Evolutionary conservation across 2,797 vertebrate genomes (phyloP), one percentile per base, ranked within the genome.

Genomic region (Fundulus diaphanus): DNA sequence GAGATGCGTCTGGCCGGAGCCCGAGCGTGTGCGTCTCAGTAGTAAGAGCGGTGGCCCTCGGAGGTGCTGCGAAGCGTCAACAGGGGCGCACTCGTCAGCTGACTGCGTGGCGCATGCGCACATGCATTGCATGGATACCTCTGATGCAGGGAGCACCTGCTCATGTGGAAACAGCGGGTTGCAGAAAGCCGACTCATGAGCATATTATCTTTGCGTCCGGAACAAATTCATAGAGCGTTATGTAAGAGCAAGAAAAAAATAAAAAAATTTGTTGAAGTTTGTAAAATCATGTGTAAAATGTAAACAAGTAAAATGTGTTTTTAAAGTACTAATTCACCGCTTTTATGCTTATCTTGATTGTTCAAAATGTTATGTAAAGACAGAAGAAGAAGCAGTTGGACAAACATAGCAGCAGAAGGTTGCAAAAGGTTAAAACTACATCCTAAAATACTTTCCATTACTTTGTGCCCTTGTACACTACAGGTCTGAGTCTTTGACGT

Each of bases 91-190:
- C n/a, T 72, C 87, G 83, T 93, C 89, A 92, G 90, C 82, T 83
- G 89, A 89, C 89, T 70, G 79, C 46, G 61, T 56, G 68, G 84
- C 92, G 87, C 93, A 89, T 92, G 93, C 93, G 93, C 80, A 73
- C 57, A 77, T 24, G 7, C 0, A 16, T 15, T 16, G 44, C 77
- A 44, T 49, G 5, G 74, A 70, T 1, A 9, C 54, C 51, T 2
- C 48, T 37, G 35, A 69, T 15, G 68, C 52, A 56, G 24, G 27
- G 63, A 66, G 63, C 63, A 42, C 63, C 63, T 66, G 63, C 37
- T 66, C 63, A 66, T 42, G 22, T 66, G 24, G 11, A n/a, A 51
- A 48, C 8, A 42, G 7, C 33, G 18, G 22, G 44, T 2, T n/a
- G 5, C 48, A 68, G 20, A 61, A 15, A 74, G 16, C 7, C 3